Evolutionary conservation across 2,888 invertebrate species (phyloP).

Genomic region (Philhelius pedissequus): DNA sequence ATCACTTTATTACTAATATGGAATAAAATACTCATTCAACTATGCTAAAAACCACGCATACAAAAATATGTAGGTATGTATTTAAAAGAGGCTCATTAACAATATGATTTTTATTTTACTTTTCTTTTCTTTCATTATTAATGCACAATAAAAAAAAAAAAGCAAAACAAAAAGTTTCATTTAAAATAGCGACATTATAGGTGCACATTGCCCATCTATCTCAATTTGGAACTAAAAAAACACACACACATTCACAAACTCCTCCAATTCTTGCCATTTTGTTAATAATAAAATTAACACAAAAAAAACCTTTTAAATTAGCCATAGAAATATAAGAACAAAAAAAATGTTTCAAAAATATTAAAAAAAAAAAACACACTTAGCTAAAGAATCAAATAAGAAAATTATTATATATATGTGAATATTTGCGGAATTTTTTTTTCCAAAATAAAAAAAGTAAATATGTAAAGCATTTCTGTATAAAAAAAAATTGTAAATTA

Average conservation of each 20-base stretch:
- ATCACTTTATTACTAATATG: constrained; percentile 21
- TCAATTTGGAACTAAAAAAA: background rate
- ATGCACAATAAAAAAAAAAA: too few species aligned
- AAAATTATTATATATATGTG: constrained; percentile 42
- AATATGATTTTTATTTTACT: background rate
- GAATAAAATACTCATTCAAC: constrained; percentile 40
- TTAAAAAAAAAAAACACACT: constrained; percentile 25
- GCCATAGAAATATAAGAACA: constrained; percentile 36
- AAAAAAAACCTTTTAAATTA: constrained; percentile 39
- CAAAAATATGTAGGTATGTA: too few species aligned
- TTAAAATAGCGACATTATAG: background rate
- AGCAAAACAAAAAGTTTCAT: background rate
- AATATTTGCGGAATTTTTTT: constrained; percentile 46
- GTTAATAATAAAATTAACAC: constrained; percentile 28
- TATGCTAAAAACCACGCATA: constrained; percentile 13
- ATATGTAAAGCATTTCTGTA: constrained; percentile 64
- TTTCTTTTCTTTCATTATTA: background rate
- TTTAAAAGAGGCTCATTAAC: constrained; percentile 53
- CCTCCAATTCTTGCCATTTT: constrained; percentile 66
- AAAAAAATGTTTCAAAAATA: constrained; percentile 28
- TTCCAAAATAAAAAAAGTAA: constrained; percentile 37
- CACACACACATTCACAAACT: constrained; percentile 18
- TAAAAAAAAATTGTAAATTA: constrained; percentile 65
- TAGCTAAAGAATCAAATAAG: constrained; percentile 61
- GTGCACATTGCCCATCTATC: constrained; percentile 16